phyloP scores from a whole-genome alignment of 2,797 vertebrate species.

The Lacerta viridis region DNA sequence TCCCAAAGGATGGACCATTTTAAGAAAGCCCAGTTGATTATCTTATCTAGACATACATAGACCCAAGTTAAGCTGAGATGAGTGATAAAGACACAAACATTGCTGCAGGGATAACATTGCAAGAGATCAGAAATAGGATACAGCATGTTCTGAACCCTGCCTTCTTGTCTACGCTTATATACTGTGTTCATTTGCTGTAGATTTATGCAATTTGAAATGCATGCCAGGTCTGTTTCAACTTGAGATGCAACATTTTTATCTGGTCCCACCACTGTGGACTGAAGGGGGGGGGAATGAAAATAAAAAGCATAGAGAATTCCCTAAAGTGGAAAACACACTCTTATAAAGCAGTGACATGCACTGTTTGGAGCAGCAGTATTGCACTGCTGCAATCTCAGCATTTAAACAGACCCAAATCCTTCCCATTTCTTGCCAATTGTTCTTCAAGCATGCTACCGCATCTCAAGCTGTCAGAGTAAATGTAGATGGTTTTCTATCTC shows the following conservation, averaged over 20 bases:
- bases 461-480: constrained; percentile 34
- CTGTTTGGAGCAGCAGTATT: background rate
- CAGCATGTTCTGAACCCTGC: background rate
- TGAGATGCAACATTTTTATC: constrained; percentile 30
- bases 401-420: constrained; percentile 12
- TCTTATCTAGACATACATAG: background rate
- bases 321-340: constrained; percentile 9
- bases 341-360: background rate
- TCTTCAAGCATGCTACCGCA: constrained; percentile 25
- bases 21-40: background rate
- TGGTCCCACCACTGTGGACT: background rate
- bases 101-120: background rate
- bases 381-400: background rate
- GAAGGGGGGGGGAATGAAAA: background rate
- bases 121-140: background rate
- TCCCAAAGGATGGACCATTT: background rate
- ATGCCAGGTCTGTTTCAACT: constrained; percentile 5
- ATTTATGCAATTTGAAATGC: constrained; percentile 32
- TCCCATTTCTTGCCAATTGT: constrained; percentile 12
- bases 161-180: constrained; percentile 12
- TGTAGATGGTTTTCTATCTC: constrained; percentile 26
- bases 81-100: background rate
- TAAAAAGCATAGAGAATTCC: constrained; percentile 11
- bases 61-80: background rate
- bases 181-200: background rate